These are phyloP conservation scores for Oreochromis mossambicus DNA, from an alignment of 2,797 vertebrate species.

Conservation along the genomic window DNA sequence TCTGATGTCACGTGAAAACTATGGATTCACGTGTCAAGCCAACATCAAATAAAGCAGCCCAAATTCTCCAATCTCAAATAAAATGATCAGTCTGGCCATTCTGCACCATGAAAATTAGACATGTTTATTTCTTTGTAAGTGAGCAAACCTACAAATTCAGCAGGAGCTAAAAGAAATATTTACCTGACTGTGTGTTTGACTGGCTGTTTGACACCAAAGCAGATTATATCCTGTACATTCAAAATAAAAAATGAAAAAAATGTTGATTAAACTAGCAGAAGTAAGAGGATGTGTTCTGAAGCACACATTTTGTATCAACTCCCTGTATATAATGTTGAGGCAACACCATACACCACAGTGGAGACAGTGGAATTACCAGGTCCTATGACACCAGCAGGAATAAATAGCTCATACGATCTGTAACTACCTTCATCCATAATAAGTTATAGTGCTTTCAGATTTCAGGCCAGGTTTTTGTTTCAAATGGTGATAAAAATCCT, in stretches of 20 bases:
- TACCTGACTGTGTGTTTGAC: background rate
- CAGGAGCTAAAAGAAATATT: background rate
- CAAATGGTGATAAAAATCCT: background rate
- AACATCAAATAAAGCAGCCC: background rate
- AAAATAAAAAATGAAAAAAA: background rate
- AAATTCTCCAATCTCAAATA: background rate
- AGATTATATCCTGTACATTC: background rate
- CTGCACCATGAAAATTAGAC: background rate
- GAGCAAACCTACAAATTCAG: background rate
- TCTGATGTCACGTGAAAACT: background rate
- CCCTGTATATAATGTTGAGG: background rate
- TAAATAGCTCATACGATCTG: background rate
- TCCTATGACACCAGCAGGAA: background rate
- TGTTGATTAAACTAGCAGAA: background rate
- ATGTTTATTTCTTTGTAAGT: background rate
- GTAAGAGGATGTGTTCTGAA: background rate
- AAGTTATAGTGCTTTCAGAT: background rate
- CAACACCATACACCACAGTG: background rate
- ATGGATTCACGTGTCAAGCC: background rate
- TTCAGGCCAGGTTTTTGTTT: background rate
- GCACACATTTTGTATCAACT: rapidly evolving
- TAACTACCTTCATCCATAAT: background rate
- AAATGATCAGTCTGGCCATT: background rate
- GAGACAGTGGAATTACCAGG: background rate
- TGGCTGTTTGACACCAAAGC: background rate